Conservation (phyloP, 2,888 invertebrate genomes). For the Lycaena phlaeas region DNA sequence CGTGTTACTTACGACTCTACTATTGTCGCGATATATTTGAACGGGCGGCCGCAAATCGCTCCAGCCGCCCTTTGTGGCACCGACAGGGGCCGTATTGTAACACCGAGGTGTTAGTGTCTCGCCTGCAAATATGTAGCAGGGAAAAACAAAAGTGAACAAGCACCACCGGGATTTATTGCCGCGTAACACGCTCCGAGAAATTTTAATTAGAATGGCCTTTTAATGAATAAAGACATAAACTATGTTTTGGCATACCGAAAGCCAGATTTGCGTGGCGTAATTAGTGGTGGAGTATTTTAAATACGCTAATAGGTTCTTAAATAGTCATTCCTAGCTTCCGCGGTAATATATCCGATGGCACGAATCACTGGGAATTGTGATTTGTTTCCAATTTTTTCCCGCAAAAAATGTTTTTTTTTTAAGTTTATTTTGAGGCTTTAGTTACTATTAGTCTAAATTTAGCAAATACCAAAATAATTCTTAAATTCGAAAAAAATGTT, state of each 20-base stretch:
- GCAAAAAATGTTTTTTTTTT: too few relatives aligned
- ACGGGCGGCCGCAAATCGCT: constrained; percentile 28
- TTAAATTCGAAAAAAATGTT: too few relatives aligned
- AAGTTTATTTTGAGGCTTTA: too few relatives aligned
- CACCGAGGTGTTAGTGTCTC: constrained; percentile 32
- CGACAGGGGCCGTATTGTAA: constrained; percentile 28
- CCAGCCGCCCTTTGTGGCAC: constrained; percentile 26
- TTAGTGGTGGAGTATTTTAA: constrained; percentile 19
- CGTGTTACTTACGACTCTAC: constrained; percentile 25
- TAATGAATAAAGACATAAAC: constrained; percentile 37
- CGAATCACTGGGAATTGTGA: not conserved
- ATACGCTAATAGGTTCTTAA: constrained; percentile 3
- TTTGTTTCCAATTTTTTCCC: too few relatives aligned
- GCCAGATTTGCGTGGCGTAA: constrained; percentile 25
- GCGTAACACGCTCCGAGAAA: constrained; percentile 28
- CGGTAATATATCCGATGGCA: not conserved
- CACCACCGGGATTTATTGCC: constrained; percentile 28
- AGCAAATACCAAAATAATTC: too few relatives aligned
- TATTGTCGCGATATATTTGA: constrained; percentile 29
- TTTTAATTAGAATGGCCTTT: constrained; percentile 37
- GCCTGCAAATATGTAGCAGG: constrained; percentile 31
- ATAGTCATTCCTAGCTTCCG: constrained; percentile 8
- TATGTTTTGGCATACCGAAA: constrained; percentile 25
- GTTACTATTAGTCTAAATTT: too few relatives aligned
- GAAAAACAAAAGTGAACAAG: constrained; percentile 26